Base-by-base conservation (phyloP, 2,797 vertebrate species). In the Gymnocypris eckloni region DNA sequence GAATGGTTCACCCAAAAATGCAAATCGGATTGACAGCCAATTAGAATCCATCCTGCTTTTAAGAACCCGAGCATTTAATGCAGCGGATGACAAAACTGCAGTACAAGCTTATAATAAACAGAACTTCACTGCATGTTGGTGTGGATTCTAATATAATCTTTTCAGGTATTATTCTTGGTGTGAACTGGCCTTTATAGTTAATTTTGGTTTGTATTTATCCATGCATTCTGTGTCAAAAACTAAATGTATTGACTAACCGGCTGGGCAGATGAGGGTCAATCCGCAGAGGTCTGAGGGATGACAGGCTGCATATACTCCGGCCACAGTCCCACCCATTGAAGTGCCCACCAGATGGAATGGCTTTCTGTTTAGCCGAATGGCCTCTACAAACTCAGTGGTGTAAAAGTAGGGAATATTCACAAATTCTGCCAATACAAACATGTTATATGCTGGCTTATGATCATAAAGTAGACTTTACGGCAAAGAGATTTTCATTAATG, bases 321-420 rank as follows among this genome's bases (percentile, higher is more conserved):
- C 98, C 80, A 99, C 96, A 0, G 97, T 95, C 81, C 98, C 98
- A 0, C 98, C 98, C 98, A 99, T 99, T 50, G 97, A 97, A 41
- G 96, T 98, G 83, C 98, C 98, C 75, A 98, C 93, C 81, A 99
- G 91, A 90, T 99, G 97, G 92, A 99, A 99, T 13, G 97, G 96
- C 90, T 95, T 99, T 92, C 94, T 96, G 92, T 97, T 98, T 87
- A 99, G 93, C 86, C 93, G 95, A 92, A 98, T 91, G 86, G 94
- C 94, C 92, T 98, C 97, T 87, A 99, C 97, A 70, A 99, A 99
- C 98, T 99, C 93, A 82, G 8, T 67, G 20, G 79, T 2, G 82
- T 61, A 83, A 39, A 50, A 81, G 39, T 18, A 9, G 64, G n/a
- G 43, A 39, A 59, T 78, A 67, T 70, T 86, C 25, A 82, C 54